Evolutionary conservation across 2,888 invertebrate genomes (phyloP), one percentile per base, ranked within the genome.

Genomic region (Philopedon plagiatum): DNA sequence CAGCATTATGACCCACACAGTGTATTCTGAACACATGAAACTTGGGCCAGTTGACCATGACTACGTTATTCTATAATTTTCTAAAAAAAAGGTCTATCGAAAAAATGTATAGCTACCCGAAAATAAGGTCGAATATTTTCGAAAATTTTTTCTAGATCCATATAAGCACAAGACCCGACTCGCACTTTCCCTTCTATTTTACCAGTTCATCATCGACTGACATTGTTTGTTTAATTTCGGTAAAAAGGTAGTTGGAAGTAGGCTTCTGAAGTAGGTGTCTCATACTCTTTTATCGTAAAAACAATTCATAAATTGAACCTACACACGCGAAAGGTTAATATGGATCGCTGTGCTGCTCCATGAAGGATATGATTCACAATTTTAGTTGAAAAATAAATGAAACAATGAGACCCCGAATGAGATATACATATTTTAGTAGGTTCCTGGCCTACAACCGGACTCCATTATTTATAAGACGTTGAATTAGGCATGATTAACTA

Each of bases 321-420:
- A 61, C 61, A 46, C 61, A 61, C 18, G 44, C 61, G 29, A 61
- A 61, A 61, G 44, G 44, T 61, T 61, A 61, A 61, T 61, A 61
- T 61, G 44, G 61, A 29, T n/a, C n/a, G n/a, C n/a, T n/a, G n/a
- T n/a, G n/a, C n/a, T n/a, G 15, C 32, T 11, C 4, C 19, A 23
- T 46, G 32, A 44, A 61, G 61, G 61, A 61, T 61, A 46, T 61
- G 61, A 61, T 61, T 61, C 61, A 61, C 61, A n/a, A 19, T 44
- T 44, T 61, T 39, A 32, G 61, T 61, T 32, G 19, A 21, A 41
- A 54, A 54, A 29, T 13, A 18, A 61, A 44, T 18, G 61, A 46
- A 61, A 61, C 61, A 61, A 61, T 61, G 46, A 44, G 23, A 39
- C 21, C 23, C 21, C 44, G 44, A 44, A 44, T 44, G 19, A 19